Evolutionary conservation across 2,797 vertebrate species (phyloP).

Genomic region (Pipistrellus nathusii): DNA sequence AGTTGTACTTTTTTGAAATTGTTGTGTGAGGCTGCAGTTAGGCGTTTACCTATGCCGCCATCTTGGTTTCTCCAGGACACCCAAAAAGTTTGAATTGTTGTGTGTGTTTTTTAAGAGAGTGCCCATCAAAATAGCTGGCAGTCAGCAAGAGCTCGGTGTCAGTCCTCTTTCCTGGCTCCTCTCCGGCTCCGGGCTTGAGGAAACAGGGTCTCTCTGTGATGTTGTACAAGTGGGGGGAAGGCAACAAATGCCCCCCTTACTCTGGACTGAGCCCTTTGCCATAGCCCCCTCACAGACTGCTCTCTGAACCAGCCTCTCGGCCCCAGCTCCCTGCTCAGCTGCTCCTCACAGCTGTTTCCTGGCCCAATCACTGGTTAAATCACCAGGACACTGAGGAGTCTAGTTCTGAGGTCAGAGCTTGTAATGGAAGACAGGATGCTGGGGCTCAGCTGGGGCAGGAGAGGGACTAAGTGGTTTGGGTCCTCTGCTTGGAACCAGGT

Average conservation of each 20-base stretch:
- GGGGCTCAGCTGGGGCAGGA: background rate
- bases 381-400: background rate
- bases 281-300: background rate
- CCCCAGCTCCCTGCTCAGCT: background rate
- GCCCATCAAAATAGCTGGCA: background rate
- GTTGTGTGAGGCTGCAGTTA: no score
- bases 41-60: no score
- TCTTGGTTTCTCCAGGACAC: no score
- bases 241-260: no score
- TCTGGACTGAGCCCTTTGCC: background rate
- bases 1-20: no score
- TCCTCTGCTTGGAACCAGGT: background rate
- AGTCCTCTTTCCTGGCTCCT: background rate
- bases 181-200: background rate
- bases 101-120: no score
- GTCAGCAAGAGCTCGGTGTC: background rate
- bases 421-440: background rate
- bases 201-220: background rate
- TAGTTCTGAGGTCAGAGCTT: background rate
- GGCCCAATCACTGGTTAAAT: background rate
- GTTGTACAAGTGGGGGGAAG: background rate
- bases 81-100: background rate
- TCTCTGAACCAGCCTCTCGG: background rate
- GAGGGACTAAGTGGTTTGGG: background rate
- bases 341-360: background rate